Percentiles rank a stretch among this genome's conserved stretches.
These are phyloP conservation scores for Megaceryle alcyon DNA, from an alignment of 2,797 vertebrate species.

Conservation along the genomic window DNA sequence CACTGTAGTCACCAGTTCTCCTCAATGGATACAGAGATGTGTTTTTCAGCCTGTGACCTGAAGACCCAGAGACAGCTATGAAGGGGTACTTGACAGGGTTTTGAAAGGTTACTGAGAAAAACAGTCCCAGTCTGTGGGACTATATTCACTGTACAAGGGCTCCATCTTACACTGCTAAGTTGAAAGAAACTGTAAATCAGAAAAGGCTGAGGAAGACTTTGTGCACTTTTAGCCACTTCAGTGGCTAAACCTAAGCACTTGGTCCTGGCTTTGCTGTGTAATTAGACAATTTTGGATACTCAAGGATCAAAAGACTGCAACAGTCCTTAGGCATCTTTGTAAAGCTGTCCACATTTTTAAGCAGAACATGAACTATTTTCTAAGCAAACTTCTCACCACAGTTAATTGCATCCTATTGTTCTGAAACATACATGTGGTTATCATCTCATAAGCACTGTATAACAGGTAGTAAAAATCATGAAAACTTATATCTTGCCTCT, in stretches of 20 bases:
- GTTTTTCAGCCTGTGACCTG: background rate
- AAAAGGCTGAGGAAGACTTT: background rate
- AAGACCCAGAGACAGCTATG: background rate
- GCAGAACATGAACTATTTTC: background rate
- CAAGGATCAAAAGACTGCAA: background rate
- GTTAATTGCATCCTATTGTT: background rate
- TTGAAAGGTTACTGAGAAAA: background rate
- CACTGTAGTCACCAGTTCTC: background rate
- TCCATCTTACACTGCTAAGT: background rate
- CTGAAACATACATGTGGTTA: background rate
- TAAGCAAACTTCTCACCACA: background rate
- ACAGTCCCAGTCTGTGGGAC: background rate
- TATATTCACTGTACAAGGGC: background rate
- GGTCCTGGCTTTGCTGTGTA: background rate
- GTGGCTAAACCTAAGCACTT: background rate
- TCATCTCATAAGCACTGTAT: background rate
- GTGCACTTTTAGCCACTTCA: background rate
- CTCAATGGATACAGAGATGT: background rate
- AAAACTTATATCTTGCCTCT: background rate
- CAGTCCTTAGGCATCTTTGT: background rate
- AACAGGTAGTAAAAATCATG: background rate
- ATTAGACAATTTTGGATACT: background rate
- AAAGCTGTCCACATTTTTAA: background rate
- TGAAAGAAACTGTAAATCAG: background rate
- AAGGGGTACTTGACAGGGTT: background rate